phyloP scores from a whole-genome alignment of 2,797 vertebrate genomes.

The Poecilia wingei region DNA sequence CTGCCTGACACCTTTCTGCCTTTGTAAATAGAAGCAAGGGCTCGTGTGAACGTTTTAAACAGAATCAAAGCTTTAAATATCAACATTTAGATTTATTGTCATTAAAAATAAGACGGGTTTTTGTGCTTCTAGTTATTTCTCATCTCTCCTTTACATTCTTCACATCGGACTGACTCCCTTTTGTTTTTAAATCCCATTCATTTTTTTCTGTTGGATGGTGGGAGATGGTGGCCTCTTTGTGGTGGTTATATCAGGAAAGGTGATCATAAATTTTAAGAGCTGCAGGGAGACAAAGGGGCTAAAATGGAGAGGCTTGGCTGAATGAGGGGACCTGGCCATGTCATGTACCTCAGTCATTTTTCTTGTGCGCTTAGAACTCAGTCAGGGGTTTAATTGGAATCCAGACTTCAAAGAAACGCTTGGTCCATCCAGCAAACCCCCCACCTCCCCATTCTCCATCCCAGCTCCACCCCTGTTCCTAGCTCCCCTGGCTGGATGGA shows the following conservation, averaged over 20 bases:
- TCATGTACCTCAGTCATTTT: slow-evolving; percentile 95
- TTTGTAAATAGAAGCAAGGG: slow-evolving; percentile 47
- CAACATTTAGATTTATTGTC: slow-evolving; percentile 29
- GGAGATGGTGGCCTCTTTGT: slow-evolving; percentile 46
- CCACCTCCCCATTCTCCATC: slow-evolving; percentile 59
- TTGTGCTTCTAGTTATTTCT: slow-evolving; percentile 11
- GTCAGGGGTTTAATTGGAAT: slow-evolving; percentile 99
- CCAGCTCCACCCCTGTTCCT: slow-evolving; percentile 76
- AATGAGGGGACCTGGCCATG: slow-evolving; percentile 91
- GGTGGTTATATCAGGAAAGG: slow-evolving; percentile 85
- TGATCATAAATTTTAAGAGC: slow-evolving; percentile 89
- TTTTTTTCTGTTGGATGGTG: slow-evolving; percentile 37
- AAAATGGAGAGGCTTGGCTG: slow-evolving; percentile 88
- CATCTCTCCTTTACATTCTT: slow-evolving; percentile 52
- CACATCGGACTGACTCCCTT: slow-evolving; percentile 56
- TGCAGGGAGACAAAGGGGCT: slow-evolving; percentile 88
- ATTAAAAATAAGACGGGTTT: slow-evolving; percentile 16
- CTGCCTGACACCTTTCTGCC: slow-evolving; percentile 37
- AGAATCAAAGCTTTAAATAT: slow-evolving; percentile 49
- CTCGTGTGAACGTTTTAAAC: slow-evolving; percentile 47
- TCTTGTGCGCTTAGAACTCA: slow-evolving; percentile 98
- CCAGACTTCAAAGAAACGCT: slow-evolving; percentile 98
- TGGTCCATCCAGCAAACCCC: slow-evolving; percentile 80
- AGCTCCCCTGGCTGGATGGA: slow-evolving; percentile 79
- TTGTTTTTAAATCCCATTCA: slow-evolving; percentile 67